Evolutionary conservation across 1,140 invertebrate species (phyloP), one percentile per base, ranked within the genome.

Genomic region (Elymnias hypermnestra): DNA sequence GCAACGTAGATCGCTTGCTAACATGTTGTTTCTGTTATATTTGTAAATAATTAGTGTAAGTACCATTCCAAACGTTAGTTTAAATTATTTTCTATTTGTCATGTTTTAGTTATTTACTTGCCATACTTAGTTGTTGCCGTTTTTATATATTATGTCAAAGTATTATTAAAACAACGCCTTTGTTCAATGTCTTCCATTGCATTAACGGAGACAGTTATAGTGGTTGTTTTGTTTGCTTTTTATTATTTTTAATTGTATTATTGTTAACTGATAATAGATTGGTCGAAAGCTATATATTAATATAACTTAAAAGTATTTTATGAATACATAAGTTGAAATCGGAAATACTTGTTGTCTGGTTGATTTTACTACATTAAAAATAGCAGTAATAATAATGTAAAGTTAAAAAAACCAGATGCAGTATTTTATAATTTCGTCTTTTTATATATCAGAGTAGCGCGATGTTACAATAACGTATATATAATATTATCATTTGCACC

Each of bases 1-100:
- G 40, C 41, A 28, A 28, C 23, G 43, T 49, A 45, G 40, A 33
- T 21, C 6, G 50, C 26, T 49, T 58, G 37, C 37, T 46, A 56
- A 47, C 23, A 40, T 57, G 50, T 65, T 73, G 66, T 78, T 78
- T 69, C 65, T 81, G 71, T 79, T 83, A 69, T 66, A 63, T 63
- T 68, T 82, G 72, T 82, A 82, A 82, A 82, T 82, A 78, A 63
- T 58, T 70, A 73, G 52, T 47, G 26, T 72, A 69, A 64, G 51
- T 53, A 76, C 70, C 71, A 79, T 82, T 82, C 77, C 75, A 81
- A 79, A 73, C 65, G 66, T 72, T 79, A 77, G 63, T 70, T 73
- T 79, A 78, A 74, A 68, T 77, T 77, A 71, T 73, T 72, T 58
- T 35, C 14, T 33, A 10, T 69, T 64, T 67, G 65, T 70, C 64